A percentile compares a stretch with the other conserved stretches of the same genome.
These are phyloP conservation scores for Hipposideros armiger DNA, from an alignment of 2,113 vertebrate species.

Conservation along the genomic window DNA sequence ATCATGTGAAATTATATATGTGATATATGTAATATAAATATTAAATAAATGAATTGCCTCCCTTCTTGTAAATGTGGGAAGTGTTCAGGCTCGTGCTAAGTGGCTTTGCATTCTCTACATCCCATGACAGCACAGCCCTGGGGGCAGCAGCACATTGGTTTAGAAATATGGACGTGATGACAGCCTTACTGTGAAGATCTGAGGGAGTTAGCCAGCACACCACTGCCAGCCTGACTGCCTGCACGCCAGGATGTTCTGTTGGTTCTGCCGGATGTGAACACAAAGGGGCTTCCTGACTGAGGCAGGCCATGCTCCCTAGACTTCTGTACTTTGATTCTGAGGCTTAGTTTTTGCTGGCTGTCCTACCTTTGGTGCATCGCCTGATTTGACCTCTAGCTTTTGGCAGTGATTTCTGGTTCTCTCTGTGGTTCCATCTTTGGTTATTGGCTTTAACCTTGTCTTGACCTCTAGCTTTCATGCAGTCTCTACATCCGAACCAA, in stretches of 20 bases:
- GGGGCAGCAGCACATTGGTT: too few species aligned
- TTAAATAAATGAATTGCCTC: background rate
- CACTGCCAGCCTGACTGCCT: background rate
- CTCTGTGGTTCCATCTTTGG: background rate
- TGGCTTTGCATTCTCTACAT: background rate
- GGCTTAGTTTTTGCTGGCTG: background rate
- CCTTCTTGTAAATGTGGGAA: background rate
- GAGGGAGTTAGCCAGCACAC: fast-evolving
- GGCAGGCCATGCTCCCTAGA: background rate
- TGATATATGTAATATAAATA: background rate
- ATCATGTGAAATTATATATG: background rate
- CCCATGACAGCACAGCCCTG: background rate
- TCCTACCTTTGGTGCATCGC: background rate
- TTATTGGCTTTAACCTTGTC: background rate
- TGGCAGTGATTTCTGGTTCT: background rate
- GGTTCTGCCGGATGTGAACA: background rate
- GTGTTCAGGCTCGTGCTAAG: background rate
- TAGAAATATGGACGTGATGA: background rate
- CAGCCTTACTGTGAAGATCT: fast-evolving
- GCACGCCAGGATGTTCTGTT: background rate
- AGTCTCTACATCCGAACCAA: background rate
- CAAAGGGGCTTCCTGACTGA: background rate
- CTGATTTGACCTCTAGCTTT: background rate
- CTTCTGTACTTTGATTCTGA: background rate
- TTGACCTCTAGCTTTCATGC: background rate